These are phyloP conservation scores for Cnemophilus loriae DNA, from an alignment of 2,113 vertebrate genomes.

Conservation along the genomic window DNA sequence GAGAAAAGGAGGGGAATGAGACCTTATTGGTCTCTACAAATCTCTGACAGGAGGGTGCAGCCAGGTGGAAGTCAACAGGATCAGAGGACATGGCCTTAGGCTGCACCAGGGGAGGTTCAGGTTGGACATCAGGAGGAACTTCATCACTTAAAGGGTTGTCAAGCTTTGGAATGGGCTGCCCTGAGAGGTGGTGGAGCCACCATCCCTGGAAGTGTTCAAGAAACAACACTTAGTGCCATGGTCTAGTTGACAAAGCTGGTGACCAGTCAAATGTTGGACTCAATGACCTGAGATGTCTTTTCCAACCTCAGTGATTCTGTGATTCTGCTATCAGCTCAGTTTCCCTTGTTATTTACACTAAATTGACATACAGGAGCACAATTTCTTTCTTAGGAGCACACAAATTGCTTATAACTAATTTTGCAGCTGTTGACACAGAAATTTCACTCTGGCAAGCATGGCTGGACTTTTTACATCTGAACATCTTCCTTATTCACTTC, in stretches of 20 bases:
- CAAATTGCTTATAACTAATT: neutral
- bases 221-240: neutral
- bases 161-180: neutral
- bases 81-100: neutral
- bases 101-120: neutral
- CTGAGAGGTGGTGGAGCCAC: neutral
- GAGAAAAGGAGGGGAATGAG: neutral
- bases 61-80: neutral
- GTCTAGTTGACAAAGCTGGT: neutral
- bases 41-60: neutral
- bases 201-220: neutral
- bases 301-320: neutral
- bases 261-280: neutral
- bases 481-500: neutral
- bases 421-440: neutral
- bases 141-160: neutral
- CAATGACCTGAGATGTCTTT: neutral
- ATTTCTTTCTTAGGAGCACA: neutral
- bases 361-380: neutral
- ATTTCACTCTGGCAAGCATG: neutral
- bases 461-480: neutral
- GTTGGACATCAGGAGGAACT: neutral
- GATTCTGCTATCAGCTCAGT: neutral
- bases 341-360: neutral
- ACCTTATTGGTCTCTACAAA: neutral